A percentile compares a stretch with the other conserved stretches of the same genome.
Conservation (phyloP, 2,888 invertebrate genomes). For the Agrochola lota region DNA sequence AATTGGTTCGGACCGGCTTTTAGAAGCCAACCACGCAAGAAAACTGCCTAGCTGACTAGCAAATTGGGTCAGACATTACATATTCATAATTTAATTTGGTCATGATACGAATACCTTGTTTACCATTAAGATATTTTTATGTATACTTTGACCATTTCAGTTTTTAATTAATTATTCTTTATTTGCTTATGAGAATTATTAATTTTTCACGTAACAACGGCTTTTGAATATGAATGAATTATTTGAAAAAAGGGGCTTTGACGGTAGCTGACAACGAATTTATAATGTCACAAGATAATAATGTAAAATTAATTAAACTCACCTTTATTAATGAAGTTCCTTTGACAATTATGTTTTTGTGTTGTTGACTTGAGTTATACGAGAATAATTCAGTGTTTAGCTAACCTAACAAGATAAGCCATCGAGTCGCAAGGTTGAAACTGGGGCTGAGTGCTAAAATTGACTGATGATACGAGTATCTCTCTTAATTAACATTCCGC, state of each 20-base stretch:
- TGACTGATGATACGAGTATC: neutral
- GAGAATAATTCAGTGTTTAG: neutral
- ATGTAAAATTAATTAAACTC: neutral
- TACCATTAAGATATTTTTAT: conserved; percentile 19
- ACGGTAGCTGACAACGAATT: neutral
- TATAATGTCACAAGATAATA: neutral
- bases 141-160: conserved; percentile 7
- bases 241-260: conserved; percentile 10
- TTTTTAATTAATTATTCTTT: conserved; percentile 25
- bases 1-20: conserved; percentile 37
- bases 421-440: neutral
- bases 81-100: conserved; percentile 59
- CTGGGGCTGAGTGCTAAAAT: conserved; percentile 9
- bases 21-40: conserved; percentile 28
- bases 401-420: neutral
- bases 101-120: conserved; percentile 31
- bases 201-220: neutral
- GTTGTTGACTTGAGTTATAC: neutral
- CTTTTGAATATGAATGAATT: neutral
- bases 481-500: neutral
- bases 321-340: neutral
- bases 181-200: conserved; percentile 8
- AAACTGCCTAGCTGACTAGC: conserved; percentile 24
- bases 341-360: neutral
- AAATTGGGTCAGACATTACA: conserved; percentile 52